Evolutionary conservation across 1,140 invertebrate genomes (phyloP), one percentile per base, ranked within the genome.

Genomic region (Philotrypesis tridentata): DNA sequence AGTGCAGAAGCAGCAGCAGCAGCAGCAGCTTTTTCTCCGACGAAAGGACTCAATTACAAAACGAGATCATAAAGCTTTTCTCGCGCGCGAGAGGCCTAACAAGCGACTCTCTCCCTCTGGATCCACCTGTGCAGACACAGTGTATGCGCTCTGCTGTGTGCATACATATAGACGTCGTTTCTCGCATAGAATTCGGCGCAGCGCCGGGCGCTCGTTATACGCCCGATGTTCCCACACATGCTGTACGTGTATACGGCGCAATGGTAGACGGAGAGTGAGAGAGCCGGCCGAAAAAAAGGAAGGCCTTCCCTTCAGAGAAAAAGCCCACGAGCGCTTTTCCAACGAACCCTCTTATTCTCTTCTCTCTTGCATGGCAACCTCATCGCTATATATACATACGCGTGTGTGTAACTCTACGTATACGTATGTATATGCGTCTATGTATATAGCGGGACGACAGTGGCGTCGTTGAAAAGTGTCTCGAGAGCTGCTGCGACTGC

Each of bases 401-500:
- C n/a, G n/a, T n/a, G n/a, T n/a, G n/a, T n/a, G n/a, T n/a, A n/a
- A n/a, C n/a, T n/a, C n/a, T n/a, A n/a, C n/a, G n/a, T n/a, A n/a
- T n/a, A n/a, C n/a, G n/a, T n/a, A n/a, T 0, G 14, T 6, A 6
- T 48, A 4, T 3, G 11, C 14, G 11, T 17, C 43, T 48, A 12
- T 48, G 11, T 14, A 4, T 48, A 12, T 48, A 2, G n/a, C n/a
- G n/a, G n/a, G n/a, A n/a, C n/a, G n/a, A n/a, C n/a, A n/a, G n/a
- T 21, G 12, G 7, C 48, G 48, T 55, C 48, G 48, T 55, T 21
- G 17, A 55, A n/a, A 55, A 55, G 37, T 43, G 70, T 71, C 70
- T 71, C 70, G 70, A 71, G 70, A 23, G 37, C 70, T n/a, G 37
- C 17, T n/a, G 37, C 33, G 21, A 25, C 63, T 65, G 27, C 63